Evolutionary conservation across 2,888 invertebrate species (phyloP), one percentile per base, ranked within the genome.

Genomic region (Smittia sp.): DNA sequence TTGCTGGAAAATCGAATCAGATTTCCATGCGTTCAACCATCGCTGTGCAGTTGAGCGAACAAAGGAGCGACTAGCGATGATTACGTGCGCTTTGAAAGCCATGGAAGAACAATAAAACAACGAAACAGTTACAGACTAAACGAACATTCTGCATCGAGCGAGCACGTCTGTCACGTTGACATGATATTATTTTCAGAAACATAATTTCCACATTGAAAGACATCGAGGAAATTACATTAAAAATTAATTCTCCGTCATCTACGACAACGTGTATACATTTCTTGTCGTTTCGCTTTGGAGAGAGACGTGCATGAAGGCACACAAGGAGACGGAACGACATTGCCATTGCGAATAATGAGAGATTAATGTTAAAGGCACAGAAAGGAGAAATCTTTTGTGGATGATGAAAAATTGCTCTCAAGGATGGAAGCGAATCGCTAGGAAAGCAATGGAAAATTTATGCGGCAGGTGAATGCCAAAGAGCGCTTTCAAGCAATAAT

Each of bases 401-500:
- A 9, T 6, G 32, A 6, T 32, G 32, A 9, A 9, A 9, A 32
- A 32, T 32, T 32, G 3, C 32, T 32, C 9, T 32, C 3, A 32
- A 32, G 32, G 9, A 32, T 6, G 32, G n/a, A n/a, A 32, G 9
- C 32, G 3, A 32, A 32, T 6, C 9, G 32, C 9, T 9, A 32
- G 32, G 9, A 32, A 9, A 32, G 3, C 9, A 32, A 9, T 32
- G 32, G 32, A 32, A 32, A 32, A 9, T 32, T 32, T 32, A 32
- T 9, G 9, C 84, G 85, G 73, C 82, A 85, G 76, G 46, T 46
- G 15, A 46, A 46, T 46, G 46, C n/a, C 46, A 46, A 46, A 46
- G 46, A n/a, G 2, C 15, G 46, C 32, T 32, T 32, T 32, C 9
- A 9, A 32, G 32, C n/a, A n/a, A n/a, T n/a, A 39, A 39, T 39